Evolutionary conservation across 2,113 vertebrate genomes (phyloP), one percentile per base, ranked within the genome.

Genomic region (Callocephalon fimbriatum): DNA sequence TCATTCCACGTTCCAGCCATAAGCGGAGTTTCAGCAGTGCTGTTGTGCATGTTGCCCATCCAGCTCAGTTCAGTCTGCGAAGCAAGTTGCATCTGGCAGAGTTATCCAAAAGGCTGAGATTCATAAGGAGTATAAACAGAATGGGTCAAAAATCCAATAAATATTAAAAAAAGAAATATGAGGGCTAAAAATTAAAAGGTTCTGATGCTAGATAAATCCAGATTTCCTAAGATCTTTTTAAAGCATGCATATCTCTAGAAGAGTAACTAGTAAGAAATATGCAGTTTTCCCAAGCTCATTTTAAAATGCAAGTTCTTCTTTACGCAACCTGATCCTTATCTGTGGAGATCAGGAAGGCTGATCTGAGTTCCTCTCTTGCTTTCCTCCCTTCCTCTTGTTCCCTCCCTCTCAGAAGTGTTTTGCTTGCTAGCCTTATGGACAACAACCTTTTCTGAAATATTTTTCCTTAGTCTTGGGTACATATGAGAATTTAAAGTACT

Each of bases 261-360:
- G 23, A 86, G 32, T 31, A 93, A 93, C 54, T 38, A 65, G 48
- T 53, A 88, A 74, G 35, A 38, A 89, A 80, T 10, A 47, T 2
- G 44, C 6, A 1, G 29, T 8, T 37, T 93, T 95, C 82, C 40
- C 27, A 76, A 42, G 51, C 67, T 48, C 19, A 2, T 81, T 84
- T 96, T 76, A 73, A 92, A 93, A 81, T 15, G 38, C 38, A 86
- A 70, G 53, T 29, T 85, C n/a, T 74, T 91, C 25, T 62, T 95
- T 88, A 18, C 47, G 54, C 63, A 96, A 83, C n/a, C 7, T 51
- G 82, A 79, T 92, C 31, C 14, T 96, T 96, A 96, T 94, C 88
- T 73, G 23, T 26, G 31, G 71, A 79, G 45, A n/a, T 83, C 53
- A 71, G 45, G 6, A 94, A 29, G 56, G 42, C 21, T 76, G 62